Conservation (phyloP, 2,797 vertebrate genomes). For the Labeo calbasu region DNA sequence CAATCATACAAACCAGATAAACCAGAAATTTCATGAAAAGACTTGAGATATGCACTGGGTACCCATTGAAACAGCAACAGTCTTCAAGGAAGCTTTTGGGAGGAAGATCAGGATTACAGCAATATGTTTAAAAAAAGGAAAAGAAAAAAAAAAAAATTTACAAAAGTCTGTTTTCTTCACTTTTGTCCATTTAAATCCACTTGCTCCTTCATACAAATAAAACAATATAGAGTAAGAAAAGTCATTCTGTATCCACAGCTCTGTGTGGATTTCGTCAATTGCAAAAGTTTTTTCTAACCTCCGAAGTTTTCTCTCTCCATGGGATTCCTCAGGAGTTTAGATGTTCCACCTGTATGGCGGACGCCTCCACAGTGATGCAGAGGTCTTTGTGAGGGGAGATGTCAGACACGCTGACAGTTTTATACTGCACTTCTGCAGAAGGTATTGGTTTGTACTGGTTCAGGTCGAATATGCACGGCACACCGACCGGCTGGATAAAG, state of each 20-base stretch:
- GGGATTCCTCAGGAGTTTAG: constrained; percentile 85
- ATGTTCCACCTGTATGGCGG: constrained; percentile 96
- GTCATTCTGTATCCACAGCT: constrained; percentile 10
- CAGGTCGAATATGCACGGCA: constrained; percentile 91
- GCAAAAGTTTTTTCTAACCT: constrained; percentile 26
- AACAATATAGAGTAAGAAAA: constrained; percentile 37
- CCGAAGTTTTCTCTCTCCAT: constrained; percentile 27
- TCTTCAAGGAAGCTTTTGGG: constrained; percentile 52
- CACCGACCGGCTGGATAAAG: constrained; percentile 71
- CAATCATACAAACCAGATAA: constrained; percentile 24
- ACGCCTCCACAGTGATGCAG: constrained; percentile 96
- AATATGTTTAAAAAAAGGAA: constrained; percentile 50
- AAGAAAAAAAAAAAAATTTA: constrained; percentile 4
- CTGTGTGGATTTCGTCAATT: constrained; percentile 54
- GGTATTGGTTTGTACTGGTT: constrained; percentile 93
- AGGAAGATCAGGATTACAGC: constrained; percentile 72
- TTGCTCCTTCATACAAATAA: constrained; percentile 31
- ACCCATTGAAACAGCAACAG: constrained; percentile 21
- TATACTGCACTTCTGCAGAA: constrained; percentile 80
- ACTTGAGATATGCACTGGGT: constrained; percentile 24
- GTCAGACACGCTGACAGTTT: constrained; percentile 78
- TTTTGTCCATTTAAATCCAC: constrained; percentile 5
- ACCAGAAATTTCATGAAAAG: constrained; percentile 14
- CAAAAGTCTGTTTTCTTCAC: constrained; percentile 3
- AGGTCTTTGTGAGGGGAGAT: constrained; percentile 93